These are phyloP conservation scores for Zhuqinia jingwanae DNA, from an alignment of 2,888 invertebrate genomes.

Conservation along the genomic window DNA sequence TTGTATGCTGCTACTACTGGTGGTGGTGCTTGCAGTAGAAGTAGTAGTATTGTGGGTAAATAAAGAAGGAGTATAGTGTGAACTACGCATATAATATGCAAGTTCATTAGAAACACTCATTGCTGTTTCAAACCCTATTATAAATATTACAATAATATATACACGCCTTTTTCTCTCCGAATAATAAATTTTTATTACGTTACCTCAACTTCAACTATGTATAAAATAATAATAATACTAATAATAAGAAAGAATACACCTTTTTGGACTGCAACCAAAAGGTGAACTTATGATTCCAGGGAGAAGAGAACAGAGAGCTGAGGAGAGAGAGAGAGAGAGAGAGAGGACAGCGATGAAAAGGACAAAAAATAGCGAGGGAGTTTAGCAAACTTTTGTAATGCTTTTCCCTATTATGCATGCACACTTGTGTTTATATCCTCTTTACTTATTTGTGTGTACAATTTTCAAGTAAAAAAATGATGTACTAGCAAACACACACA, in stretches of 20 bases:
- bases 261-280: constrained; percentile 23
- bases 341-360: too few species aligned
- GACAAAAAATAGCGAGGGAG: constrained; percentile 29
- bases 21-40: too few species aligned
- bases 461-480: constrained; percentile 36
- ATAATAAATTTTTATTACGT: constrained; percentile 15
- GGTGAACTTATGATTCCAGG: constrained; percentile 1
- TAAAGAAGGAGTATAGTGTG: constrained; percentile 12
- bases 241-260: constrained; percentile 5
- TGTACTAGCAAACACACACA: background rate
- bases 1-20: constrained; percentile 33
- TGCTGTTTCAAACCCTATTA: constrained; percentile 35
- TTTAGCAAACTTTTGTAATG: constrained; percentile 41
- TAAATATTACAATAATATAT: constrained; percentile 9
- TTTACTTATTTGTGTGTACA: constrained; percentile 13
- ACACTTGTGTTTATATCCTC: background rate
- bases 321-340: too few species aligned
- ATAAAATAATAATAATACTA: too few species aligned
- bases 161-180: constrained; percentile 41
- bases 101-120: constrained; percentile 55
- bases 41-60: too few species aligned
- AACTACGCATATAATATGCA: constrained; percentile 51
- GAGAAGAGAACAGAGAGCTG: too few species aligned
- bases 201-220: background rate
- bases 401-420: constrained; percentile 1